Percentiles rank a stretch among this genome's conserved stretches.
Conservation (phyloP, 53 echinoderm and acorn worm genomes). For the Echinarachnius parma region DNA sequence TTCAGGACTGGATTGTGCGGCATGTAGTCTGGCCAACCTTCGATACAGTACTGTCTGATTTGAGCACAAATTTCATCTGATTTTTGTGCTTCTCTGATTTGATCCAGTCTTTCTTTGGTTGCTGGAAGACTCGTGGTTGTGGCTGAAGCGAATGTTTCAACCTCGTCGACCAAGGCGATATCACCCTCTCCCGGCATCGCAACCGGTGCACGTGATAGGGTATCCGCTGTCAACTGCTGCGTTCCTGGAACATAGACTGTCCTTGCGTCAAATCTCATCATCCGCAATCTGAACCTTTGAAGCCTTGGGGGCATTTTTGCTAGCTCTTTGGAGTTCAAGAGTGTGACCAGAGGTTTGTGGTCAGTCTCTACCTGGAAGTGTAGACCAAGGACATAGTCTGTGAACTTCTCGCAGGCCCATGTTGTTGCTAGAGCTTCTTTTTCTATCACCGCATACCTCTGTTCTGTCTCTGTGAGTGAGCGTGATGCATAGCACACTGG, state of each 20-base stretch:
- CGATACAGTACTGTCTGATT: slow-evolving; percentile 44
- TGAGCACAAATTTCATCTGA: slow-evolving; percentile 41
- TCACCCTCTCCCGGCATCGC: slow-evolving; percentile 12
- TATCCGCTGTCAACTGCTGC: slow-evolving; percentile 24
- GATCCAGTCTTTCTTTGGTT: slow-evolving; percentile 21
- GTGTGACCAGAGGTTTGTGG: slow-evolving; percentile 67
- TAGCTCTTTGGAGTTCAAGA: slow-evolving; percentile 45
- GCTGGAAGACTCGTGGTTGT: slow-evolving; percentile 38
- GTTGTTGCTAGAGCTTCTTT: slow-evolving; percentile 47
- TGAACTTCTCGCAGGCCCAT: slow-evolving; percentile 57
- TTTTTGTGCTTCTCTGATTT: slow-evolving; percentile 46
- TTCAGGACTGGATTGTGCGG: slow-evolving; percentile 47
- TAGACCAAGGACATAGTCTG: slow-evolving; percentile 51
- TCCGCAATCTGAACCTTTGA: slow-evolving; percentile 36
- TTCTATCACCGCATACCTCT: slow-evolving; percentile 28
- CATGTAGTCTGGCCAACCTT: slow-evolving; percentile 52
- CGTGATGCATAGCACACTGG: slow-evolving; percentile 56
- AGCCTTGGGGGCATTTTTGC: slow-evolving; percentile 59
- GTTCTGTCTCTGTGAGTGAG: slow-evolving; percentile 40
- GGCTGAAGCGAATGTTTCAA: slow-evolving; percentile 34
- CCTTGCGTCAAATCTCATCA: slow-evolving; percentile 51
- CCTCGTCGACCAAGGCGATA: slow-evolving; percentile 10
- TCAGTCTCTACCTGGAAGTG: slow-evolving; percentile 54
- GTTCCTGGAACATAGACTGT: slow-evolving; percentile 52
- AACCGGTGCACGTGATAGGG: slow-evolving; percentile 50